Evolutionary conservation across 2,113 vertebrate genomes (phyloP), one percentile per base, ranked within the genome.

Genomic region (Donacobius atricapilla): DNA sequence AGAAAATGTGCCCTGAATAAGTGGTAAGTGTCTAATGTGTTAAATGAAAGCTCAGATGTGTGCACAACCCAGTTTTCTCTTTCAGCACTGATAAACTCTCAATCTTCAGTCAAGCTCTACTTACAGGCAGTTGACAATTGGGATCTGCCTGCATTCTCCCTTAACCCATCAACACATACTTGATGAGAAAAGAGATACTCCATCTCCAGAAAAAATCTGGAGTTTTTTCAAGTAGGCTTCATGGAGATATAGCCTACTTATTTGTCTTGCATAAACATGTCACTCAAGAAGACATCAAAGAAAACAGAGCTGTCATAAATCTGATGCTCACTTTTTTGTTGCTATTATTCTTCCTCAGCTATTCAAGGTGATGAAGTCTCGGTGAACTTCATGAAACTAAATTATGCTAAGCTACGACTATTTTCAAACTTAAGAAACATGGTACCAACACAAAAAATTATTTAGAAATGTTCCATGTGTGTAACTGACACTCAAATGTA

Each of bases 141-240:
- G 64, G 88, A 58, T 60, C 53, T 90, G 39, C 54, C 89, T 79
- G 27, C 68, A 83, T 86, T 96, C 87, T 94, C 53, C 39, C 78
- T 93, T 90, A 82, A 95, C 96, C 92, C 69, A 92, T 97, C 90
- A 98, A 77, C 81, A 93, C 31, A 79, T 69, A 72, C 60, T 89
- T 85, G 66, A 83, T 75, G 42, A 77, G 50, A 79, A 91, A 91
- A 94, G 54, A 94, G 54, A 82, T 66, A 51, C n/a, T 68, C 50
- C 73, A 71, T 51, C 81, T 94, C 70, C 94, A 96, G 69, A 35
- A 76, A 48, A 83, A 94, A 92, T 57, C 33, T 93, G 60, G 47
- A 93, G 50, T 27, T 93, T 92, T 95, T 90, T 94, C 75, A 96
- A 89, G 61, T n/a, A 88, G 48, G n/a, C 58, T 30, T 93, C 69